phyloP scores from a whole-genome alignment of 2,888 invertebrate genomes.

The Lumbricus terrestris region DNA sequence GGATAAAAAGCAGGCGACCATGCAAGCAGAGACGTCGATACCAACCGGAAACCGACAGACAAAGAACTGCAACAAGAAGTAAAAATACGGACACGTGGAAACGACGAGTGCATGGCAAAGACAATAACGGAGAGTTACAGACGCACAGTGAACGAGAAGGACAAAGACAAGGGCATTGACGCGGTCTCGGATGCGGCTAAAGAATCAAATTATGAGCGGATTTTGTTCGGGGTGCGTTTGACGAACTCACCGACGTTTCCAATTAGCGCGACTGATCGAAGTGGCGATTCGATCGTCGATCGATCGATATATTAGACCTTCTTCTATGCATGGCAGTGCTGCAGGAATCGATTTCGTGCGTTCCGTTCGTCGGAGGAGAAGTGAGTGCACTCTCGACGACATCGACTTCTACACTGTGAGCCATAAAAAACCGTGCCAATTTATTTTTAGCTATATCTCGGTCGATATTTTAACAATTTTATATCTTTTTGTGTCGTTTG shows the following conservation, averaged over 20 bases:
- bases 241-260: not conserved
- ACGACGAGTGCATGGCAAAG: no score
- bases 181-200: not conserved
- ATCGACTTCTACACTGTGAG: no score
- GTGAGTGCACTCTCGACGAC: not conserved
- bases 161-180: not conserved
- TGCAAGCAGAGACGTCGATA: not conserved
- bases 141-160: not conserved
- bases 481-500: no score
- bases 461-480: no score
- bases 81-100: not conserved
- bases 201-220: not conserved
- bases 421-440: no score
- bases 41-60: not conserved
- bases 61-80: not conserved
- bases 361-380: no score
- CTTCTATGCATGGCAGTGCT: not conserved
- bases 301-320: not conserved
- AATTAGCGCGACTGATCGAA: not conserved
- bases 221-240: not conserved
- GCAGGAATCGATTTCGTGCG: not conserved
- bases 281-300: not conserved
- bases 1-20: not conserved
- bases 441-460: no score
- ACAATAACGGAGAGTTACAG: not conserved